Percentiles rank a stretch among this genome's conserved stretches.
phyloP scores from a whole-genome alignment of 2,888 invertebrate species.

The Trimorus sp. region DNA sequence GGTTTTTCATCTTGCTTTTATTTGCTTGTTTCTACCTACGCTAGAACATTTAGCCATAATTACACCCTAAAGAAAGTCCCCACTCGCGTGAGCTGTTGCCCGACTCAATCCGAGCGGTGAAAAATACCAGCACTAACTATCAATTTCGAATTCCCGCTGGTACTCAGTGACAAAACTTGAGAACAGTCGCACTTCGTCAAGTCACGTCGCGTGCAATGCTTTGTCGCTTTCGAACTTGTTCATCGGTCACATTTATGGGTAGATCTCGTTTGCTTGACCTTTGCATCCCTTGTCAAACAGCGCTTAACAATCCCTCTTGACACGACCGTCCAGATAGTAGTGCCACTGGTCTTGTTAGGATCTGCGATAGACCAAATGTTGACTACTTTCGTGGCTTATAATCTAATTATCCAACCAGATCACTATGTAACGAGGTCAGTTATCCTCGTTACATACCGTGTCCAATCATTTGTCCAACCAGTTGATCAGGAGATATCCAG shows the following conservation, averaged over 20 bases:
- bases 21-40: constrained; percentile 45
- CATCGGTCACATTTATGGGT: not conserved
- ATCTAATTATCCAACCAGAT: no score
- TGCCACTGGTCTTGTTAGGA: not conserved
- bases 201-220: constrained; percentile 3
- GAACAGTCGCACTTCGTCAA: not conserved
- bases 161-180: constrained; percentile 32
- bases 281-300: not conserved
- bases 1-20: constrained; percentile 13
- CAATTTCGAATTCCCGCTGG: constrained; percentile 54
- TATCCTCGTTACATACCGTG: no score
- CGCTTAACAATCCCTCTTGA: no score
- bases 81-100: constrained; percentile 36
- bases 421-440: no score
- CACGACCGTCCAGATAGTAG: no score
- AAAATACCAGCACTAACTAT: constrained; percentile 58
- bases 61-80: constrained; percentile 57
- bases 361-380: no score
- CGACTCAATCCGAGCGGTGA: constrained; percentile 49
- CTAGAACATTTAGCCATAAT: constrained; percentile 62
- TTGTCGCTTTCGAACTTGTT: constrained; percentile 29
- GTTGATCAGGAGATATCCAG: no score
- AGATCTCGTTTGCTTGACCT: constrained; percentile 6
- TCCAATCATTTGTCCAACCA: no score
- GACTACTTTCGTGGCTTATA: no score